Conservation (phyloP, 2,113 vertebrate species). For the Elgaria multicarinata region DNA sequence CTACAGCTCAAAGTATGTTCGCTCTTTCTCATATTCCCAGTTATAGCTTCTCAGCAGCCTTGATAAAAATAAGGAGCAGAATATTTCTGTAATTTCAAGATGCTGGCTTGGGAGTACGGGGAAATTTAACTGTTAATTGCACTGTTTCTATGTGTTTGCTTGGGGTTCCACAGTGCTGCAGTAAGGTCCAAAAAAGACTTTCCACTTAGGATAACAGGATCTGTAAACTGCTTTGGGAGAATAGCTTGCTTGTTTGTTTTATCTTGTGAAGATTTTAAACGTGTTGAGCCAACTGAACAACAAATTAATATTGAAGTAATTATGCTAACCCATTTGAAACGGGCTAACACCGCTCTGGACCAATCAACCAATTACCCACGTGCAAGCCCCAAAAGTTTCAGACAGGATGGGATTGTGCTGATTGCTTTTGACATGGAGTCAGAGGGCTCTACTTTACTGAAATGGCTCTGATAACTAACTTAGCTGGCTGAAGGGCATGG, state of each 20-base stretch:
- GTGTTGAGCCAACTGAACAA: background rate
- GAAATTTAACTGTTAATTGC: background rate
- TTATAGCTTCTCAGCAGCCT: background rate
- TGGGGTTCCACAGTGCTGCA: too few species aligned
- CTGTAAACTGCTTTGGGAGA: background rate
- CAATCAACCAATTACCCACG: background rate
- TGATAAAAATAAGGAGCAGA: background rate
- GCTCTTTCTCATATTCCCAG: background rate
- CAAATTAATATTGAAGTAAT: slow-evolving; percentile 32
- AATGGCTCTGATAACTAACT: background rate
- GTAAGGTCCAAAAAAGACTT: background rate
- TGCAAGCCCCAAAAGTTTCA: background rate
- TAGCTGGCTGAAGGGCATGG: background rate
- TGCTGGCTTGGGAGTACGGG: background rate
- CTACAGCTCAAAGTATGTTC: background rate
- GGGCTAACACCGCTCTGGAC: background rate
- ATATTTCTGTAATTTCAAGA: background rate
- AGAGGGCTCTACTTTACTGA: background rate
- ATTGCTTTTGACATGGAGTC: background rate
- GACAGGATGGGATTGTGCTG: background rate
- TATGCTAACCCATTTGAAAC: slow-evolving; percentile 53
- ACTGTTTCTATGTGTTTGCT: background rate
- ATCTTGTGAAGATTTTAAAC: background rate
- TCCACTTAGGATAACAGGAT: background rate
- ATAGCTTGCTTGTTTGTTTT: background rate